A percentile compares a stretch with the other conserved stretches of the same genome.
Conservation (phyloP, 2,888 invertebrate genomes). For the Drosophila phalerata region DNA sequence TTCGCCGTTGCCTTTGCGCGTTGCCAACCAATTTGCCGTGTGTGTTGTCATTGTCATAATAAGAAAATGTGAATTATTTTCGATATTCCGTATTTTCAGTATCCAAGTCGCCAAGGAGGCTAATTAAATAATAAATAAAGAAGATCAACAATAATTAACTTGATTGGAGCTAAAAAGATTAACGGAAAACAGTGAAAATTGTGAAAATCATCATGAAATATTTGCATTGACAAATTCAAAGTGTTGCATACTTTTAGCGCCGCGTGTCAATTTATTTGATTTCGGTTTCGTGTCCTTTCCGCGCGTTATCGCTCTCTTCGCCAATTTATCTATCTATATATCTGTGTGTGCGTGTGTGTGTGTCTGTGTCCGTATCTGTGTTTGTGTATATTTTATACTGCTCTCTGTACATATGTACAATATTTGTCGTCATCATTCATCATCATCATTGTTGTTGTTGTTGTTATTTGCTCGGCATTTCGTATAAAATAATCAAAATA, state of each 20-base stretch:
- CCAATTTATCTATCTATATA: slow-evolving; percentile 12
- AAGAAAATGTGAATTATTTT: slow-evolving; percentile 40
- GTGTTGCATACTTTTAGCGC: slow-evolving; percentile 56
- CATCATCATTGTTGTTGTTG: slow-evolving; percentile 23
- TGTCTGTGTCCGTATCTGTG: slow-evolving; percentile 43
- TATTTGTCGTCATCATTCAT: slow-evolving; percentile 69
- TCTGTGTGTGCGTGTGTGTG: slow-evolving; percentile 33
- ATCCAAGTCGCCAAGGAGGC: slow-evolving; percentile 3
- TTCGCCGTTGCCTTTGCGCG: slow-evolving; percentile 67
- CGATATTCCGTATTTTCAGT: slow-evolving; percentile 11
- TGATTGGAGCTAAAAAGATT: slow-evolving; percentile 2
- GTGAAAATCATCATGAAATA: slow-evolving; percentile 32
- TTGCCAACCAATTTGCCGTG: slow-evolving; percentile 68
- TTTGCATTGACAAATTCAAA: slow-evolving; percentile 41
- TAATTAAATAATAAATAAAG: slow-evolving; percentile 4
- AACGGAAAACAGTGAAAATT: slow-evolving; percentile 2
- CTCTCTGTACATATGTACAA: slow-evolving; percentile 77
- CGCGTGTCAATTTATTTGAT: slow-evolving; percentile 35
- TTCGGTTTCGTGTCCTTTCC: slow-evolving; percentile 34
- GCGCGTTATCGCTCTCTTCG: slow-evolving; percentile 5
- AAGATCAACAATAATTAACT: slow-evolving; percentile 11
- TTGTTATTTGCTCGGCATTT: slow-evolving; percentile 54
- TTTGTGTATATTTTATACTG: slow-evolving; percentile 58
- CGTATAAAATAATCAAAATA: slow-evolving; percentile 59
- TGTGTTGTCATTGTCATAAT: slow-evolving; percentile 73